Evolutionary conservation across 2,113 vertebrate species (phyloP), one percentile per base, ranked within the genome.

Genomic region (Emydura subglobosa): DNA sequence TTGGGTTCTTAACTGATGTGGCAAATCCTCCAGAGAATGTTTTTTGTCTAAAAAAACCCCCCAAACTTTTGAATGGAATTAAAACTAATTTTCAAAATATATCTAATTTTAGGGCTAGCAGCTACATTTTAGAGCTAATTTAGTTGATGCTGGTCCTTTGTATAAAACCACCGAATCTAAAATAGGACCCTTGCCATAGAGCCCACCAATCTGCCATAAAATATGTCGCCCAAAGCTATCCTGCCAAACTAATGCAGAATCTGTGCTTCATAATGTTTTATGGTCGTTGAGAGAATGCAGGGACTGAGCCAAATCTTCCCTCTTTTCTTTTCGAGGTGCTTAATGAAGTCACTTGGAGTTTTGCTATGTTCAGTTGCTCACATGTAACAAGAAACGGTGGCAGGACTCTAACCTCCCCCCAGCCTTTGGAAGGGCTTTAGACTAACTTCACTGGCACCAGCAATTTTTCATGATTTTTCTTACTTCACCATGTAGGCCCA

Each of bases 401-500:
- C 4, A 3, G 61, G 51, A 65, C 82, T 68, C n/a, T 39, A 3
- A 51, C 24, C 5, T 39, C 55, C 68, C 78, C 10, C 0, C 0
- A 1, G 85, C 0, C 0, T 24, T 0, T 49, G 19, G 53, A 68
- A 29, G n/a, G 29, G 13, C 42, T 42, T 9, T 49, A 9, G 1
- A 0, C 68, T 68, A 19, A 13, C 1, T 2, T 1, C 1, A 21
- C 82, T 76, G 19, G 7, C 7, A 2, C 0, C 0, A 2, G 9
- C 14, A 4, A 2, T 91, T 92, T 89, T 5, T 55, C 81, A 3
- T 22, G 4, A 0, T 29, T 78, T 12, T 4, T 8, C 54, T 21
- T 11, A 0, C 0, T 1, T 0, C 24, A 68, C 3, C 5, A 25
- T 24, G 5, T 8, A 0, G 2, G 16, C 0, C 6, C 16, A 47